Conservation (phyloP, 2,797 vertebrate genomes). For the Scolopax bukidnonensis region DNA sequence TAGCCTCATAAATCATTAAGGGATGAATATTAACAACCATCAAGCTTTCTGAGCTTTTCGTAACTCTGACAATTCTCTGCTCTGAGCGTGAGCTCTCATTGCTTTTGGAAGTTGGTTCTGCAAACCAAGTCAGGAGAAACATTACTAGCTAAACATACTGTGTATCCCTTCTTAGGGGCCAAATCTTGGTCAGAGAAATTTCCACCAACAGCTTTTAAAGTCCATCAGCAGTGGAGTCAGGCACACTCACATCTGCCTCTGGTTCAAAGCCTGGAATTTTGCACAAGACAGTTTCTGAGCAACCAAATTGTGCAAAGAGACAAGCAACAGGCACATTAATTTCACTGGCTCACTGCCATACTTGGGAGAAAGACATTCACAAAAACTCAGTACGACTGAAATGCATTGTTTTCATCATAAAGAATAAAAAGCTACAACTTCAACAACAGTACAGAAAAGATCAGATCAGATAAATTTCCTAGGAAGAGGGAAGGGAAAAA, state of each 20-base stretch:
- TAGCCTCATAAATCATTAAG: constrained; percentile 48
- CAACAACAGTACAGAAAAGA: not conserved
- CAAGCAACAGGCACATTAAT: not conserved
- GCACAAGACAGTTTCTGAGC: not conserved
- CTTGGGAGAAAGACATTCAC: not conserved
- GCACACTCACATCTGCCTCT: not conserved
- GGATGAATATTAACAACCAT: constrained; percentile 1
- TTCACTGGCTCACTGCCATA: not conserved
- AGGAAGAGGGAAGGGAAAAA: not conserved
- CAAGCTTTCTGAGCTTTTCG: constrained; percentile 13
- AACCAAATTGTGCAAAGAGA: not conserved
- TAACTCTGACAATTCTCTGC: not conserved
- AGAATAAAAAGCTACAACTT: not conserved
- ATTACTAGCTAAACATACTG: not conserved
- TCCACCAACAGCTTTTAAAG: not conserved
- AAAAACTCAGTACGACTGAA: not conserved
- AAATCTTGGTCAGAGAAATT: not conserved
- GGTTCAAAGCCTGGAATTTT: not conserved
- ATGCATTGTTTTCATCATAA: not conserved
- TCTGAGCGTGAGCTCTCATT: not conserved
- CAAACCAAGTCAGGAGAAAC: not conserved
- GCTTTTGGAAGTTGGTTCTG: not conserved
- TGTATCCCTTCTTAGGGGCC: not conserved
- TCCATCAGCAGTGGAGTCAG: not conserved
- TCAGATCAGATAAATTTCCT: not conserved